Conservation (phyloP, 2,888 invertebrate genomes). For the Euplagia quadripunctaria region DNA sequence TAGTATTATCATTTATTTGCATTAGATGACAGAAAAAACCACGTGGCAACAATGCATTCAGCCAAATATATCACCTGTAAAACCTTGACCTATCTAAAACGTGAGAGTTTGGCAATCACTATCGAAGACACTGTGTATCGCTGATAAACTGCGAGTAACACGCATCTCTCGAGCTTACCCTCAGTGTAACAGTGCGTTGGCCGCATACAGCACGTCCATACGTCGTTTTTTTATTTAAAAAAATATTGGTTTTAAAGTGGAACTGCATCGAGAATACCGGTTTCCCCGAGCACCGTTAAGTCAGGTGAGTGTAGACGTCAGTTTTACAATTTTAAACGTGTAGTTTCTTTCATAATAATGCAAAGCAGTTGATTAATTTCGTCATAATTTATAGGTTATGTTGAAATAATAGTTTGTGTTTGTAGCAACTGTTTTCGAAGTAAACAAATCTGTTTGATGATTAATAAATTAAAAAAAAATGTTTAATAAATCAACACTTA, state of each 20-base stretch:
- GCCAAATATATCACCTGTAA: conserved; percentile 18
- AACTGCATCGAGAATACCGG: conserved; percentile 50
- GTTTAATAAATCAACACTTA: neutral
- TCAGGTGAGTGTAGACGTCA: conserved; percentile 28
- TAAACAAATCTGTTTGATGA: neutral
- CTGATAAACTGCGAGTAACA: conserved; percentile 45
- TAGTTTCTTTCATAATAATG: conserved; percentile 19
- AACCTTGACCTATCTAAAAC: conserved; percentile 39
- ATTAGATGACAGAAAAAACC: neutral
- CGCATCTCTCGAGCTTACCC: conserved; percentile 44
- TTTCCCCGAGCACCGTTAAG: conserved; percentile 43
- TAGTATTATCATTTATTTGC: neutral
- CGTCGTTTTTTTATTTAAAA: conserved; percentile 35
- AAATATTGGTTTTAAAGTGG: conserved; percentile 41
- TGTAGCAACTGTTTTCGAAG: neutral
- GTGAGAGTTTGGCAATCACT: conserved; percentile 31
- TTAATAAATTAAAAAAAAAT: too few species aligned
- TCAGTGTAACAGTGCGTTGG: conserved; percentile 49
- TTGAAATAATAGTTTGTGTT: neutral
- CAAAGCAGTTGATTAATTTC: conserved; percentile 4
- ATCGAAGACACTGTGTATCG: conserved; percentile 33
- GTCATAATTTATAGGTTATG: conserved; percentile 8
- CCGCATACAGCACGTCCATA: conserved; percentile 48
- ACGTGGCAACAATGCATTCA: conserved; percentile 5
- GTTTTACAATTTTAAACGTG: neutral